These are phyloP conservation scores for Heloderma charlesbogerti DNA, from an alignment of 2,113 vertebrate species.

Conservation along the genomic window DNA sequence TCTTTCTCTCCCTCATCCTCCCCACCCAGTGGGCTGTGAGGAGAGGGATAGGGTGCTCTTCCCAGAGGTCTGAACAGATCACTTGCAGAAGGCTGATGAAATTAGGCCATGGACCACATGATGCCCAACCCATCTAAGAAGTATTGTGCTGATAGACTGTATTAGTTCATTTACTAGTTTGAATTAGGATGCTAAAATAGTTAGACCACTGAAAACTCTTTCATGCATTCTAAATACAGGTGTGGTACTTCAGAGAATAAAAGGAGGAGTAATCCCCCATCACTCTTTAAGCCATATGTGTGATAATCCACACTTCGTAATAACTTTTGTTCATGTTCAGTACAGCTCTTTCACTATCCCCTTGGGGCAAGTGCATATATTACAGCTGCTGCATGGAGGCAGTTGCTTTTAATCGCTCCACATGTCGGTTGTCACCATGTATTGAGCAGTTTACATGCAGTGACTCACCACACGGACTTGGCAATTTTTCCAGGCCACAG, in stretches of 20 bases:
- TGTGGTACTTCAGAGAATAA: neutral
- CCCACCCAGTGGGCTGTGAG: too few relatives aligned
- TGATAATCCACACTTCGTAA: neutral
- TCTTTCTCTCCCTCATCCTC: too few relatives aligned
- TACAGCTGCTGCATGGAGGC: neutral
- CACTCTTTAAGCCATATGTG: neutral
- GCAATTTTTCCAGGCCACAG: neutral
- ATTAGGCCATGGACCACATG: too few relatives aligned
- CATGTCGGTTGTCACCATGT: too few relatives aligned
- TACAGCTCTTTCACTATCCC: neutral
- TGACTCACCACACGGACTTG: neutral
- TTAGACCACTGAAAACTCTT: neutral
- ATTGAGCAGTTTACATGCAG: neutral
- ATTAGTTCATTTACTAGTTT: neutral
- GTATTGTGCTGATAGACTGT: neutral
- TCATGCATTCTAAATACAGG: neutral
- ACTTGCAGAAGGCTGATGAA: too few relatives aligned
- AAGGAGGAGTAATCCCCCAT: neutral
- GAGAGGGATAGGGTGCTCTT: too few relatives aligned
- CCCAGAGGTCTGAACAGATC: too few relatives aligned
- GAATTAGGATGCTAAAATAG: neutral
- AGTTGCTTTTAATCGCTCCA: neutral
- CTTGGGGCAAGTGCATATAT: neutral
- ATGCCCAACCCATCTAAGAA: neutral
- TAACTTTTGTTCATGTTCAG: neutral